Conservation (phyloP, 2,113 vertebrate genomes). For the Zootoca vivipara region DNA sequence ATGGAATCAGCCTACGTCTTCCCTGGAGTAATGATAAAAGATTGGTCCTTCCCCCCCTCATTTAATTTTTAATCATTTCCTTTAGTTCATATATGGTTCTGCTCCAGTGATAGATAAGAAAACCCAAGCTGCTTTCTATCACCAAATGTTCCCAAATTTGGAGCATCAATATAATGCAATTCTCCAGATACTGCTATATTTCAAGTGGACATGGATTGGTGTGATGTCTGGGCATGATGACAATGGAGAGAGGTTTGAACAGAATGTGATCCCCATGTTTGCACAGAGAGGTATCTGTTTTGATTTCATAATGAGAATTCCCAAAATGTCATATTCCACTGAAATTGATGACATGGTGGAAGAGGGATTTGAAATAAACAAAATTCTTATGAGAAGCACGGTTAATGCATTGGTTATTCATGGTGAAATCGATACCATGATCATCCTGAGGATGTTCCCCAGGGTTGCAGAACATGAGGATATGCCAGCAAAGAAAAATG, state of each 20-base stretch:
- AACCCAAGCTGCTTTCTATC: not conserved
- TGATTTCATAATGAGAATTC: not conserved
- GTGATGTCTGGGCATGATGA: not conserved
- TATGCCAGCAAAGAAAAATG: not conserved
- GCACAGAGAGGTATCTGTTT: not conserved
- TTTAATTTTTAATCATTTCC: not conserved
- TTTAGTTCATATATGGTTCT: not conserved
- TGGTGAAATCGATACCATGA: not conserved
- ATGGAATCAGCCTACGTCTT: not conserved
- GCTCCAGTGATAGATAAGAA: not conserved
- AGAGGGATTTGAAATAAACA: not conserved
- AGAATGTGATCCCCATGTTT: not conserved
- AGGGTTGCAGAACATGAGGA: not conserved
- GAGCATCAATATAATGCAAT: not conserved
- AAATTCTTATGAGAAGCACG: not conserved
- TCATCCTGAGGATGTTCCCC: not conserved
- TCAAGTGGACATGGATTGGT: not conserved
- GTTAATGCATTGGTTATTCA: not conserved
- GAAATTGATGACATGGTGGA: not conserved
- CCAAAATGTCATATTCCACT: not conserved
- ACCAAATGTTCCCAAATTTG: not conserved
- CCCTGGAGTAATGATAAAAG: not conserved
- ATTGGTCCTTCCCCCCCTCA: not conserved
- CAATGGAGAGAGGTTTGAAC: not conserved
- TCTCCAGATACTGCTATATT: not conserved